Base-by-base conservation (phyloP, 2,888 invertebrate genomes). In the Pristionchus maxplancki region DNA sequence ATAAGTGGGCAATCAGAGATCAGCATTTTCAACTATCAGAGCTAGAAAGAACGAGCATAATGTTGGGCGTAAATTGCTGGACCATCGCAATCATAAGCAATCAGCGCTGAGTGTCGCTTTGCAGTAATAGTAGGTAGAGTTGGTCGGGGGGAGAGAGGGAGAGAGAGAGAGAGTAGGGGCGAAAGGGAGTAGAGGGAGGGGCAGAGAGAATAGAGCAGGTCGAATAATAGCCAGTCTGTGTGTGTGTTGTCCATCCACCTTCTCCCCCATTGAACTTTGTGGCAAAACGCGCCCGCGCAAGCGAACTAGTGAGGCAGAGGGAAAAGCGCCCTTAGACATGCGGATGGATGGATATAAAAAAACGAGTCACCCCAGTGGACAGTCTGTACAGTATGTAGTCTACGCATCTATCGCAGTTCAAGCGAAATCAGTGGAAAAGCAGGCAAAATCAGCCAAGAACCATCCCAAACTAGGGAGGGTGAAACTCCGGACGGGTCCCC, bases 161-260 rank as follows among this genome's bases (percentile, higher is more conserved):
- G 44, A 50, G 50, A 17, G 82, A 82, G 28, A 78, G n/a, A 50
- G 82, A 82, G 31, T n/a, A 31, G 48, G 50, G 50, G 40, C 6
- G 24, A 34, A 53, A 34, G 34, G 50, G 53, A 20, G 53, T 20
- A 53, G 53, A 53, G 53, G 17, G 13, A 40, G 40, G 28, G 34
- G 48, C n/a, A 48, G 48, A 53, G 82, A 82, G 78, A 78, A 71
- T 40, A 78, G 78, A 78, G 78, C 78, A 48, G 78, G 78, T 78
- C 78, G 78, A 78, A 78, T 78, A 78, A 78, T 78, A 78, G 78
- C 78, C 78, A 78, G 78, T 78, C 40, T 78, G n/a, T 78, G 44
- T 78, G 74, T 78, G 8, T 44, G 44, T 44, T 78, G 78, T 48
- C 78, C 78, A 78, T 78, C 44, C 44, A 24, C n/a, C 58, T 67